phyloP scores from a whole-genome alignment of 2,888 invertebrate genomes.

The Tiliacea citrago region DNA sequence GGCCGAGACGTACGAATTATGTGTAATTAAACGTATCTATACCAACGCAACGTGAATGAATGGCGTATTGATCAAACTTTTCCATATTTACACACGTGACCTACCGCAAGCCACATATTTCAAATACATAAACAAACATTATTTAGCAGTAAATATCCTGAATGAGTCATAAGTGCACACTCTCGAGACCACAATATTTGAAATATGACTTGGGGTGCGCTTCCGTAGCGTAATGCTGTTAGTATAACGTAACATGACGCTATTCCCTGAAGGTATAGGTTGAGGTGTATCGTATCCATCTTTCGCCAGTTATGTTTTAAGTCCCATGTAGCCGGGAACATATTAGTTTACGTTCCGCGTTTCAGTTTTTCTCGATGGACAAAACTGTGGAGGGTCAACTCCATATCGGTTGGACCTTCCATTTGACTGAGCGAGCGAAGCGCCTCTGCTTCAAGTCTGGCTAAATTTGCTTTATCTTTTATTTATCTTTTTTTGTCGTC shows the following conservation, averaged over 20 bases:
- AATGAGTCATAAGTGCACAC: conserved; percentile 31
- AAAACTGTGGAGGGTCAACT: not conserved
- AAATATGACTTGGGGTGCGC: conserved; percentile 7
- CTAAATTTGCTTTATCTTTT: no score
- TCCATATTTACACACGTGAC: not conserved
- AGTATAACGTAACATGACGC: not conserved
- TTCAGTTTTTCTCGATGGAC: not conserved
- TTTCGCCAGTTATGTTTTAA: not conserved
- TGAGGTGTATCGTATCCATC: no score
- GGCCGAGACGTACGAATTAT: not conserved
- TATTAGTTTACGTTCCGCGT: no score
- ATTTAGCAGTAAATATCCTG: conserved; percentile 40
- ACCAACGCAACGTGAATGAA: not conserved
- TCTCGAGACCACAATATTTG: conserved; percentile 30
- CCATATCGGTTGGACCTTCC: no score
- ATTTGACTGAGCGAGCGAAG: no score
- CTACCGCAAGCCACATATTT: not conserved
- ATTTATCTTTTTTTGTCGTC: no score
- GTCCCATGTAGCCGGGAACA: not conserved
- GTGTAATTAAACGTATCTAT: not conserved
- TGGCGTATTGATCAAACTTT: conserved; percentile 9
- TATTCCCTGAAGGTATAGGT: not conserved
- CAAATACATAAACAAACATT: conserved; percentile 13
- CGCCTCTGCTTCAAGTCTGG: no score
- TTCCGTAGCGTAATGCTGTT: conserved; percentile 15